Conservation (phyloP, 1,140 invertebrate species). For the Bombyx mandarina region DNA sequence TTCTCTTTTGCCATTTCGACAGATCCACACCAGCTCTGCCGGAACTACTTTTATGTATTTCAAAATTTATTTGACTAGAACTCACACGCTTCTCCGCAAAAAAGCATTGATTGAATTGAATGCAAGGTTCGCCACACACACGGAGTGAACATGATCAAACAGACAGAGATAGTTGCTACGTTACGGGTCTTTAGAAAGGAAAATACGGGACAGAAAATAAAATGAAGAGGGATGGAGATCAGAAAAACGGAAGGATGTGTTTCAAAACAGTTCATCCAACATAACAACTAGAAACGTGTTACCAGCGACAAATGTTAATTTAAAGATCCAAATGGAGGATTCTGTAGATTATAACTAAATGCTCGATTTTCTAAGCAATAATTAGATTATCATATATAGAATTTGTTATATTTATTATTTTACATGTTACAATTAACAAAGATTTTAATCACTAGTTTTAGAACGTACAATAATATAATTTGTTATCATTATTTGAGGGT, state of each 20-base stretch:
- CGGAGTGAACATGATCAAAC: conserved; percentile 18
- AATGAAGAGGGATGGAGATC: conserved; percentile 37
- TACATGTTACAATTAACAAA: too few species aligned
- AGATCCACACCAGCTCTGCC: conserved; percentile 29
- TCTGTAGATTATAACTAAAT: too few species aligned
- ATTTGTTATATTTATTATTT: too few species aligned
- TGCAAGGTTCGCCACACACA: conserved; percentile 27
- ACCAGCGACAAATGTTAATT: too few species aligned
- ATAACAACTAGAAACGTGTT: conserved; percentile 11
- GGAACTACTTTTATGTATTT: conserved; percentile 42
- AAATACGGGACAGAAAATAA: conserved; percentile 25
- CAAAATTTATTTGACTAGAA: conserved; percentile 58
- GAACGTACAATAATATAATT: too few species aligned
- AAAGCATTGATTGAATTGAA: conserved; percentile 64
- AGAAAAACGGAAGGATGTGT: conserved; percentile 53
- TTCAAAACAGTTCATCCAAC: conserved; percentile 40
- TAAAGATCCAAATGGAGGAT: too few species aligned
- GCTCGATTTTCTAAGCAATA: too few species aligned
- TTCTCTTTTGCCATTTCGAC: conserved; percentile 55
- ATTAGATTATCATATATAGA: too few species aligned
- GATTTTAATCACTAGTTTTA: too few species aligned
- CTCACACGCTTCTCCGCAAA: conserved; percentile 52
- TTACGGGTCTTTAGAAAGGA: conserved; percentile 1
- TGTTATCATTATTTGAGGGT: too few species aligned
- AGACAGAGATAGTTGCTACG: conserved; percentile 17